phyloP scores from a whole-genome alignment of 2,113 vertebrate species.

The Bucco capensis region DNA sequence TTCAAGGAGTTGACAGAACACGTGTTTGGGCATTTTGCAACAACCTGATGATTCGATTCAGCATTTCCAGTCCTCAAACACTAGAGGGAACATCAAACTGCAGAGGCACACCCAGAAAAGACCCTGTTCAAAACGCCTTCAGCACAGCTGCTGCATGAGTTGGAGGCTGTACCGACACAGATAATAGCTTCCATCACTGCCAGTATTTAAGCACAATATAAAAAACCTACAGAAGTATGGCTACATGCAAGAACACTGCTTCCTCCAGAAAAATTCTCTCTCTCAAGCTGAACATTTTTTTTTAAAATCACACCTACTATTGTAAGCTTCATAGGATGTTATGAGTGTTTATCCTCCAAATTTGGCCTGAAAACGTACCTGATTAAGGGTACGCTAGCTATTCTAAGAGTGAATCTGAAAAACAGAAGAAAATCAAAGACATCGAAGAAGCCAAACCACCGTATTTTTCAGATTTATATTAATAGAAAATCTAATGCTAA shows the following conservation, averaged over 20 bases:
- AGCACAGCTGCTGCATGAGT: neutral
- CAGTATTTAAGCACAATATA: neutral
- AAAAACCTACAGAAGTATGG: neutral
- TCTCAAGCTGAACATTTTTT: accelerated
- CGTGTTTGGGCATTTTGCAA: neutral
- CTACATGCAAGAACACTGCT: neutral
- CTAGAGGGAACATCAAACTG: slow-evolving; percentile 52
- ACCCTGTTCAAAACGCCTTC: accelerated
- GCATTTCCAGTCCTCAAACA: slow-evolving; percentile 37
- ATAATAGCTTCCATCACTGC: neutral
- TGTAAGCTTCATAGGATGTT: neutral
- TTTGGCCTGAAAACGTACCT: neutral
- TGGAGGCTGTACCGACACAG: accelerated
- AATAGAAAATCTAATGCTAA: slow-evolving; percentile 1
- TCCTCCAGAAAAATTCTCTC: neutral
- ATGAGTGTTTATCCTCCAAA: neutral
- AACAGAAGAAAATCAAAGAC: neutral
- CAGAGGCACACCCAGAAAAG: neutral
- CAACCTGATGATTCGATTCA: neutral
- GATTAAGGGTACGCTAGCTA: neutral
- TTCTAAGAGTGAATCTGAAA: neutral
- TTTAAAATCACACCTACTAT: neutral
- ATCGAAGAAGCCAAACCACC: neutral
- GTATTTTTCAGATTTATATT: neutral
- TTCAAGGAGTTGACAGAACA: neutral